Conservation (phyloP, 2,797 vertebrate genomes). For the Ceyx erithaca region DNA sequence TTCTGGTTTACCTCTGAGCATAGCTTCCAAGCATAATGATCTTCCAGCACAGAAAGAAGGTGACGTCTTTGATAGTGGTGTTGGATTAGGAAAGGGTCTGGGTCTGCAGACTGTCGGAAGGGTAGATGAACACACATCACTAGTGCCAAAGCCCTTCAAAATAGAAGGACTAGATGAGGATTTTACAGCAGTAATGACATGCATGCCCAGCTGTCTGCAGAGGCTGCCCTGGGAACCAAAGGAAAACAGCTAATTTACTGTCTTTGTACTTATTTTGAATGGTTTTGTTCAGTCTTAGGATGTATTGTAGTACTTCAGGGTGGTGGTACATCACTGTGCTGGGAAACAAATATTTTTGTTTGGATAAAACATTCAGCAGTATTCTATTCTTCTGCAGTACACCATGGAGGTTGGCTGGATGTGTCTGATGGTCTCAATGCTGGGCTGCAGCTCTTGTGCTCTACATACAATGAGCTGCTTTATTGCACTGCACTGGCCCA, state of each 20-base stretch:
- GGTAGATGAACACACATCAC: neutral
- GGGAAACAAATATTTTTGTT: neutral
- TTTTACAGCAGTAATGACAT: slow-evolving; percentile 16
- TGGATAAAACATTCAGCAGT: neutral
- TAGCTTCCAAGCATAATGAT: neutral
- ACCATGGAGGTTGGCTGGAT: neutral
- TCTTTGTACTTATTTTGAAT: slow-evolving; percentile 19
- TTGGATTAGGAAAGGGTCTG: neutral
- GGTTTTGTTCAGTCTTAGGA: neutral
- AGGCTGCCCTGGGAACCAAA: slow-evolving; percentile 37
- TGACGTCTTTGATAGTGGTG: neutral
- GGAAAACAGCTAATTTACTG: neutral
- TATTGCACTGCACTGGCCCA: neutral
- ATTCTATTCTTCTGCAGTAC: neutral
- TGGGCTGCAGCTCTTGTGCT: neutral
- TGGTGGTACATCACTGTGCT: neutral
- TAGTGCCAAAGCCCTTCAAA: neutral
- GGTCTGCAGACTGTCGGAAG: neutral
- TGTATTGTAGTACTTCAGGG: neutral
- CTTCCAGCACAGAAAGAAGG: neutral
- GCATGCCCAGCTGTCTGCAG: neutral
- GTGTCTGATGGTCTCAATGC: accelerated
- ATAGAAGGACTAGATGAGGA: neutral
- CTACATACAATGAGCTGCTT: neutral
- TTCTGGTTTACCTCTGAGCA: neutral